These are phyloP conservation scores for Pissodes strobi DNA, from an alignment of 1,140 invertebrate genomes.

Conservation along the genomic window DNA sequence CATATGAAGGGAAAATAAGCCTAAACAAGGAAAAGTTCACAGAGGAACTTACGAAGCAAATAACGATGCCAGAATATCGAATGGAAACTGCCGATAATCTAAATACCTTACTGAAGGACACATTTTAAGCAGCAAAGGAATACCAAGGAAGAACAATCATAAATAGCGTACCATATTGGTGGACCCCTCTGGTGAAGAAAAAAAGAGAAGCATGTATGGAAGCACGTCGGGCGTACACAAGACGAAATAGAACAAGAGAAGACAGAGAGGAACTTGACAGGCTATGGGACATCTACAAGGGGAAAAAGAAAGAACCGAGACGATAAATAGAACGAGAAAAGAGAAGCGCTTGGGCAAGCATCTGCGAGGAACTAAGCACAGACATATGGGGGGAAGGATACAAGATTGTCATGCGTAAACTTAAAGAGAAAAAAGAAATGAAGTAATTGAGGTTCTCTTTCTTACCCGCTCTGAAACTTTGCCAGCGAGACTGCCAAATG, in stretches of 20 bases:
- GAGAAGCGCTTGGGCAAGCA: neutral
- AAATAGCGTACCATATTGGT: neutral
- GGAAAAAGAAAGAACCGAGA: neutral
- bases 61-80: neutral
- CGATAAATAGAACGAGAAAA: neutral
- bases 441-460: no score
- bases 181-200: neutral
- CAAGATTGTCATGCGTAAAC: neutral
- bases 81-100: neutral
- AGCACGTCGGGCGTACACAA: no score
- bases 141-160: neutral
- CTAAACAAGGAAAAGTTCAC: neutral
- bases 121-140: no score
- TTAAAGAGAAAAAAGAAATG: no score
- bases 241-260: no score
- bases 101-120: neutral
- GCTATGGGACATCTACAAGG: neutral
- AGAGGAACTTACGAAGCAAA: neutral
- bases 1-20: neutral
- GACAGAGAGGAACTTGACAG: neutral
- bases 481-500: no score
- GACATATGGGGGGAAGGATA: neutral
- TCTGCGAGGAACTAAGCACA: neutral
- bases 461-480: no score
- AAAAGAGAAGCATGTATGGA: neutral